phyloP scores from a whole-genome alignment of 2,797 vertebrate species.

The Brotula barbata region DNA sequence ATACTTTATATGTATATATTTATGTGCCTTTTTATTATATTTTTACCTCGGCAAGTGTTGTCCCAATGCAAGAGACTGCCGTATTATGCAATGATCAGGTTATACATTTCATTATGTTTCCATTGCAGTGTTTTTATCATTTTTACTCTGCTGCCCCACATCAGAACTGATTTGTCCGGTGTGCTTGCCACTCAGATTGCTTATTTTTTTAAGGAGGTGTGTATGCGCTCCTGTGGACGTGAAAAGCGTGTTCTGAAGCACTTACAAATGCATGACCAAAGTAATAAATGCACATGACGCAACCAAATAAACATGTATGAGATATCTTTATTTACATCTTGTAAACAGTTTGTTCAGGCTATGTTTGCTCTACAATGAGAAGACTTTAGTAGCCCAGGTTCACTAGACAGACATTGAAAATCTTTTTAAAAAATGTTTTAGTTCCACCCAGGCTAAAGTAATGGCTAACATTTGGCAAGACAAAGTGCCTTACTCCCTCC shows the following conservation, averaged over 20 bases:
- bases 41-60: not conserved
- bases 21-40: conserved; percentile 8
- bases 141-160: no score
- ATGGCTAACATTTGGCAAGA: conserved; percentile 52
- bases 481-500: conserved; percentile 45
- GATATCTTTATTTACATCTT: conserved; percentile 76
- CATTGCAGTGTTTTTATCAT: no score
- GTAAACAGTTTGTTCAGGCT: conserved; percentile 59
- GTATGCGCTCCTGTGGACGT: not conserved
- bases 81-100: not conserved
- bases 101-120: not conserved
- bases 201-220: not conserved
- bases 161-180: no score
- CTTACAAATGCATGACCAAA: conserved; percentile 23
- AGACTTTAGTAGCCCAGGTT: conserved; percentile 47
- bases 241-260: conserved; percentile 10
- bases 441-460: conserved; percentile 55
- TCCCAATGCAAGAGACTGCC: conserved; percentile 10
- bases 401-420: conserved; percentile 59
- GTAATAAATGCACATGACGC: conserved; percentile 54
- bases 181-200: not conserved
- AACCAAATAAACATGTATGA: conserved; percentile 46
- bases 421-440: conserved; percentile 53
- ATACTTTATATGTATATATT: no score
- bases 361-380: conserved; percentile 52